Evolutionary conservation across 2,113 vertebrate species (phyloP).

Genomic region (Coptodon rendalli): DNA sequence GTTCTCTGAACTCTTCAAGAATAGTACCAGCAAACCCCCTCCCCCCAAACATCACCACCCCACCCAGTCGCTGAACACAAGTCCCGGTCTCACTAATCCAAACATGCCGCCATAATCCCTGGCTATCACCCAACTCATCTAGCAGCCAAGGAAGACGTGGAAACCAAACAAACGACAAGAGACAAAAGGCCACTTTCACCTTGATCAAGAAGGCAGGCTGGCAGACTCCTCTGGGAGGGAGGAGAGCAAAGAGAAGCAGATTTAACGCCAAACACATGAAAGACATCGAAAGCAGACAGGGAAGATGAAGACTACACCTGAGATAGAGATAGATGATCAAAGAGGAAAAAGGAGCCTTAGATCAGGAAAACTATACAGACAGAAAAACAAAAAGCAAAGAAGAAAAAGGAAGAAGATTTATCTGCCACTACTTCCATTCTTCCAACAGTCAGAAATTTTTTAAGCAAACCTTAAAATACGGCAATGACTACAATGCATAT

Average conservation of each 20-base stretch:
- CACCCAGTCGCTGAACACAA: conserved; percentile 28
- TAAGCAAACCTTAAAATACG: neutral
- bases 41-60: neutral
- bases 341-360: conserved; percentile 17
- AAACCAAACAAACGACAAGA: conserved; percentile 60
- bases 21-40: conserved; percentile 5
- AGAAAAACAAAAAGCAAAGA: neutral
- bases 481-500: neutral
- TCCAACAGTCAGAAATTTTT: neutral
- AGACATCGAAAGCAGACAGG: conserved; percentile 37
- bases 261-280: conserved; percentile 62
- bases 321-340: conserved; percentile 45
- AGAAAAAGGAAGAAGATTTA: neutral
- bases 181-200: conserved; percentile 74
- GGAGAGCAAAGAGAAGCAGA: conserved; percentile 24
- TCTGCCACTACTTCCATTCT: neutral
- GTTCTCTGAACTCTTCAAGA: conserved; percentile 48
- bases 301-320: conserved; percentile 43
- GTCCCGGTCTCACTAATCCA: conserved; percentile 47
- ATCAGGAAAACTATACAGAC: conserved; percentile 1
- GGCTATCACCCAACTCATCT: conserved; percentile 61
- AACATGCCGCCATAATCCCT: conserved; percentile 65
- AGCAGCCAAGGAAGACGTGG: conserved; percentile 51
- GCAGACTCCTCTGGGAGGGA: conserved; percentile 26
- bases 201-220: conserved; percentile 58